Conservation (phyloP, 2,888 invertebrate species). For the Hyposoter dolosus region DNA sequence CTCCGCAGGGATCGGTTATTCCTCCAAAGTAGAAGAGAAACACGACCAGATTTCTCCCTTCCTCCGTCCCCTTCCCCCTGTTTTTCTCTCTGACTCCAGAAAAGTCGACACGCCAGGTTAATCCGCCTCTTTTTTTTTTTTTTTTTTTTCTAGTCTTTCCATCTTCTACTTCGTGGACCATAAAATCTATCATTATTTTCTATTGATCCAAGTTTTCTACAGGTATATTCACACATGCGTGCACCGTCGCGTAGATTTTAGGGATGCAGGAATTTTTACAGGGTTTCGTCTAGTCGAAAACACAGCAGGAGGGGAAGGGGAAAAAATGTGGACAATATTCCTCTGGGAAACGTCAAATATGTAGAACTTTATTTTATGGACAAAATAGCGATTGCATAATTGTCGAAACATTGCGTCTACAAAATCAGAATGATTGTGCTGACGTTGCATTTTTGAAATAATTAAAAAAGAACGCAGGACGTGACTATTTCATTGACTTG, state of each 20-base stretch:
- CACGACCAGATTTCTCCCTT: conserved; percentile 16
- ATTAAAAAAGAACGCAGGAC: background rate
- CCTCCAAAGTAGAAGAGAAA: conserved; percentile 1
- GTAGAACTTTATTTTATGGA: background rate
- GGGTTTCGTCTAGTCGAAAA: background rate
- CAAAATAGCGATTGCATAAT: background rate
- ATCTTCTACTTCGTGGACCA: background rate
- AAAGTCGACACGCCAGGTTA: conserved; percentile 63
- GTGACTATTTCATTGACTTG: background rate
- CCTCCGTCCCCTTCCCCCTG: background rate
- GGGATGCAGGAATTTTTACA: conserved; percentile 2
- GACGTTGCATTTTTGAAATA: background rate
- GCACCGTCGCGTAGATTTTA: background rate
- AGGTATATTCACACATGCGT: background rate
- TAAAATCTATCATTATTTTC: conserved; percentile 1
- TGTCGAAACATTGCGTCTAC: background rate
- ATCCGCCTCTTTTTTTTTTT: conserved; percentile 48
- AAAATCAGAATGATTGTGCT: background rate
- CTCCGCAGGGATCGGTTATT: conserved; percentile 43
- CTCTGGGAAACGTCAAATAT: background rate
- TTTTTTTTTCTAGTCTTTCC: conserved; percentile 6
- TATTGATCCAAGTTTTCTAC: conserved; percentile 12
- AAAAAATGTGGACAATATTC: background rate
- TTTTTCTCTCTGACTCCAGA: conserved; percentile 15
- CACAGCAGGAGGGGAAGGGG: background rate